A percentile compares a stretch with the other conserved stretches of the same genome.
phyloP scores from a whole-genome alignment of 1,140 invertebrate species.

The Ganaspis sp. region DNA sequence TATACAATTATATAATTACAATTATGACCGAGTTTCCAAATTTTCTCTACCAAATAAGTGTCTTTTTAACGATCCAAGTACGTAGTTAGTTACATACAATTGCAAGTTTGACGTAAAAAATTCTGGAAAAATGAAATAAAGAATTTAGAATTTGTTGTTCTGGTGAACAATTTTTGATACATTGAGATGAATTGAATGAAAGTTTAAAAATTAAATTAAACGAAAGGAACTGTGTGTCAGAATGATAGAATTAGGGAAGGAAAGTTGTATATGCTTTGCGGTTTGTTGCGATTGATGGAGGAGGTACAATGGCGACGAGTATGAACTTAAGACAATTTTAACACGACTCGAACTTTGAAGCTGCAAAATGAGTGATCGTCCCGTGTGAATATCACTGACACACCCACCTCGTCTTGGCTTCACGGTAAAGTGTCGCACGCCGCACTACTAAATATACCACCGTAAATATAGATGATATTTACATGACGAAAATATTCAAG shows the following conservation, averaged over 20 bases:
- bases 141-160: no score
- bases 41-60: no score
- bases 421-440: constrained; percentile 64
- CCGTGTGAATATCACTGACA: constrained; percentile 66
- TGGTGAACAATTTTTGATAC: no score
- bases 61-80: no score
- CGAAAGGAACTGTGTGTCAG: no score
- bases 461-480: constrained; percentile 74
- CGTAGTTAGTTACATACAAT: no score
- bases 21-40: no score
- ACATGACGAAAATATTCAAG: constrained; percentile 69
- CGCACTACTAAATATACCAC: constrained; percentile 71
- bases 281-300: constrained; percentile 4
- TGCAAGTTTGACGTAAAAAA: no score
- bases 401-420: constrained; percentile 68
- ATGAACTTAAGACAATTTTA: constrained; percentile 2
- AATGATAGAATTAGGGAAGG: not conserved
- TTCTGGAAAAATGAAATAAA: no score
- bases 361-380: constrained; percentile 72
- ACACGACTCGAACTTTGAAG: constrained; percentile 60
- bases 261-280: not conserved
- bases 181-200: no score
- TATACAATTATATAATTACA: no score
- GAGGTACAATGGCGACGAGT: constrained; percentile 6
- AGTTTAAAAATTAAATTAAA: no score